Evolutionary conservation across 2,888 invertebrate species (phyloP).

Genomic region (Thereva nobilitata): DNA sequence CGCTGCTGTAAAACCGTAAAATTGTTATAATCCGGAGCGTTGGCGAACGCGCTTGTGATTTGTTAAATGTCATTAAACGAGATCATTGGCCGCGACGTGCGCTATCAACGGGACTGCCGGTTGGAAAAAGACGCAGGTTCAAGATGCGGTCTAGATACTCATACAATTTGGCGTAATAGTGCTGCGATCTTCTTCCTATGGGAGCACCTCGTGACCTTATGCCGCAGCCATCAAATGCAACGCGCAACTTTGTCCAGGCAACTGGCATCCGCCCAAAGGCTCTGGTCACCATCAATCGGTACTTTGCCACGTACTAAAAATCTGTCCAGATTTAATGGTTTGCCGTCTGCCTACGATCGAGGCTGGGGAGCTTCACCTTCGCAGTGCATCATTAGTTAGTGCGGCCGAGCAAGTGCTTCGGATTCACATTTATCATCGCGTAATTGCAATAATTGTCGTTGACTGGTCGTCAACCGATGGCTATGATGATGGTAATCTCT

Average conservation of each 20-base stretch:
- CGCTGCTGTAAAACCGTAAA: slow-evolving; percentile 27
- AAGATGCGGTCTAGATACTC: slow-evolving; percentile 51
- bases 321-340: too few species aligned
- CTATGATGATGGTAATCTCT: slow-evolving; percentile 40
- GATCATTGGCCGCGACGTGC: slow-evolving; percentile 41
- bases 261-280: slow-evolving; percentile 44
- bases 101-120: slow-evolving; percentile 32
- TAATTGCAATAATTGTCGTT: slow-evolving; percentile 41
- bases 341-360: neutral
- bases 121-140: neutral
- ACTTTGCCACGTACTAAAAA: too few species aligned
- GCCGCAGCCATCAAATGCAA: slow-evolving; percentile 48
- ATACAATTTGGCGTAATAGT: slow-evolving; percentile 44
- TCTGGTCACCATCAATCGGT: too few species aligned
- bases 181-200: slow-evolving; percentile 54
- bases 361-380: too few species aligned
- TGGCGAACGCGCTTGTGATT: slow-evolving; percentile 33
- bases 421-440: slow-evolving; percentile 42
- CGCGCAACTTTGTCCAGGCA: slow-evolving; percentile 46
- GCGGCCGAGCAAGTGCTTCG: slow-evolving; percentile 36
- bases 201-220: slow-evolving; percentile 48
- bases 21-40: slow-evolving; percentile 24
- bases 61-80: slow-evolving; percentile 42
- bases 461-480: slow-evolving; percentile 36
- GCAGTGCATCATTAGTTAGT: slow-evolving; percentile 26